phyloP scores from a whole-genome alignment of 2,797 vertebrate species.

The Todus mexicanus region DNA sequence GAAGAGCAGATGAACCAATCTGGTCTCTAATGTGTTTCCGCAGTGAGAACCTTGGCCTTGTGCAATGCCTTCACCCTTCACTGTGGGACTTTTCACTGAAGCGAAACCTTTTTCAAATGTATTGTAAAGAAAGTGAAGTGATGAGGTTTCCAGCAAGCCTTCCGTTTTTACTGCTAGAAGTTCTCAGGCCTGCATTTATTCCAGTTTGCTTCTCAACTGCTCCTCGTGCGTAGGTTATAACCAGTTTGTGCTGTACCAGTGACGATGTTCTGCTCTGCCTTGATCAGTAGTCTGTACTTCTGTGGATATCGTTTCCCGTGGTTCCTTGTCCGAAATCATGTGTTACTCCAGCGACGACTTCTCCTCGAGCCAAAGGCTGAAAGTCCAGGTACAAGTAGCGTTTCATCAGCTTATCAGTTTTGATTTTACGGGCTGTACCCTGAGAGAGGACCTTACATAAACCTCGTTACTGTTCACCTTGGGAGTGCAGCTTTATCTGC shows the following conservation, averaged over 20 bases:
- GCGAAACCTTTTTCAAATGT: not conserved
- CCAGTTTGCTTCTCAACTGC: not conserved
- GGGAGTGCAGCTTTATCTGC: not conserved
- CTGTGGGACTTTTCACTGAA: not conserved
- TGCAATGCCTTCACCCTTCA: not conserved
- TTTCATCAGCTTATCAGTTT: not conserved
- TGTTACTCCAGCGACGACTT: not conserved
- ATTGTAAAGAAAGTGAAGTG: not conserved
- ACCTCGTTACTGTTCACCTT: not conserved
- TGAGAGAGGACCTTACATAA: conserved; percentile 33
- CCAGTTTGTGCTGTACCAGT: not conserved
- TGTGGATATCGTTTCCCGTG: not conserved
- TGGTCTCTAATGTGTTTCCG: not conserved
- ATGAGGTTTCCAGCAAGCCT: not conserved
- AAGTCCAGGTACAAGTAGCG: conserved; percentile 40
- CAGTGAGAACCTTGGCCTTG: not conserved
- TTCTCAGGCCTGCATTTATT: not conserved
- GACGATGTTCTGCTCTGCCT: not conserved
- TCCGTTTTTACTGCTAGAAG: not conserved
- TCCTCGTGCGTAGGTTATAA: not conserved
- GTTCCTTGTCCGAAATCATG: not conserved
- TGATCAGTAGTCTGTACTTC: not conserved
- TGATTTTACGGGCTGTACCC: not conserved
- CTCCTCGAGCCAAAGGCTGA: conserved; percentile 1
- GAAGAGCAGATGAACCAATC: not conserved